Percentiles rank a stretch among this genome's conserved stretches.
phyloP scores from a whole-genome alignment of 2,888 invertebrate genomes.

The Pterobdella sp. region DNA sequence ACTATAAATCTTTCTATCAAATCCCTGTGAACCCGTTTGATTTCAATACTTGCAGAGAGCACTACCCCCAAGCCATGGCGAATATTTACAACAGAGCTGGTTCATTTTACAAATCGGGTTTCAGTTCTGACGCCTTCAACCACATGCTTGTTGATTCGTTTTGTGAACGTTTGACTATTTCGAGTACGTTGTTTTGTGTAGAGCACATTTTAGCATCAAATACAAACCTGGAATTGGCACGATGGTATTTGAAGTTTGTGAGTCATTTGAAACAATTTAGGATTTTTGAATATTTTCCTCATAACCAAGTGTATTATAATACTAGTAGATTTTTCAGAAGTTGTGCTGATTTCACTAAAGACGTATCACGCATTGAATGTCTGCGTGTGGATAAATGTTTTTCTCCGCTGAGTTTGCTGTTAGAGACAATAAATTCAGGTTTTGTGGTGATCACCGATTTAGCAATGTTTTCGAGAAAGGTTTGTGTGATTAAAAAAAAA shows the following conservation, averaged over 20 bases:
- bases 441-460: constrained; percentile 9
- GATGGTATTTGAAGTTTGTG: constrained; percentile 23
- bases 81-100: constrained; percentile 10
- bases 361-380: background rate
- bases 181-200: constrained; percentile 13
- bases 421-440: background rate
- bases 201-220: constrained; percentile 17
- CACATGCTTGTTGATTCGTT: background rate
- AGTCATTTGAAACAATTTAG: constrained; percentile 9
- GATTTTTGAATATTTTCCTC: background rate
- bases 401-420: constrained; percentile 3
- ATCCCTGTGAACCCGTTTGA: background rate
- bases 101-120: background rate
- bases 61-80: constrained; percentile 23
- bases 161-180: constrained; percentile 4
- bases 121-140: background rate
- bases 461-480: background rate
- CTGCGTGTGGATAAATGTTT: background rate
- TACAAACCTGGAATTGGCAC: constrained; percentile 4
- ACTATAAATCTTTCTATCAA: constrained; percentile 1
- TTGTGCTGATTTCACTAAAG: constrained; percentile 2
- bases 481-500: background rate
- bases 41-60: constrained; percentile 6
- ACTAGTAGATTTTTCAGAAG: background rate
- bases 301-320: background rate